A percentile compares a stretch with the other conserved stretches of the same genome.
These are phyloP conservation scores for Myiozetetes cayanensis DNA, from an alignment of 2,113 vertebrate genomes.

Conservation along the genomic window DNA sequence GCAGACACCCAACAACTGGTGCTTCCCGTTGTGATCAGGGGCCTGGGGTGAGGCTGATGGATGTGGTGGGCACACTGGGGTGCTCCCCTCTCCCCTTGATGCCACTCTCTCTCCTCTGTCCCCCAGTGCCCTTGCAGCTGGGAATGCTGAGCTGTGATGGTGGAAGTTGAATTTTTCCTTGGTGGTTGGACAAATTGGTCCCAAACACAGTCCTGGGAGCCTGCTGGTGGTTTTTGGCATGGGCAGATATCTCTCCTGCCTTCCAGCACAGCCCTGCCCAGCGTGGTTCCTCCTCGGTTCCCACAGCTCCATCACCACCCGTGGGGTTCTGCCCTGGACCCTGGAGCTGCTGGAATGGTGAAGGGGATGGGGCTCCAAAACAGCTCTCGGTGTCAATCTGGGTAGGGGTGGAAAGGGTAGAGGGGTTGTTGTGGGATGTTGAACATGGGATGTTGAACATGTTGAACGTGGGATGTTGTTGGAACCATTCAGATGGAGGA, in stretches of 20 bases:
- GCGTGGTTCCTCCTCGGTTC: not conserved
- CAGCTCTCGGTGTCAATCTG: not conserved
- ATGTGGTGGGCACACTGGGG: too few relatives aligned
- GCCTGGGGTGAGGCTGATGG: not conserved
- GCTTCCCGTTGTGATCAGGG: rapidly evolving
- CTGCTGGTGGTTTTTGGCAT: not conserved
- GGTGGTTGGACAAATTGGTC: rapidly evolving
- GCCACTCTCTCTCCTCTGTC: rapidly evolving
- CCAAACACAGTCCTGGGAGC: not conserved
- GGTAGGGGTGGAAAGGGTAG: too few relatives aligned
- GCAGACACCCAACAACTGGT: too few relatives aligned
- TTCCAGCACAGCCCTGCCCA: not conserved
- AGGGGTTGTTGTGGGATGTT: not conserved
- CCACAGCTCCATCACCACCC: not conserved
- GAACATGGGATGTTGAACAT: not conserved
- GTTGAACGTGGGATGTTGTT: too few relatives aligned
- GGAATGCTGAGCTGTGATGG: too few relatives aligned
- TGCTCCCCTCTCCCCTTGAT: not conserved
- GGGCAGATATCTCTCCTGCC: not conserved
- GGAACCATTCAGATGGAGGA: not conserved
- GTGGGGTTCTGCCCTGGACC: not conserved
- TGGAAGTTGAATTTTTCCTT: not conserved
- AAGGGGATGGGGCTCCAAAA: not conserved
- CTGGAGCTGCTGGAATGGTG: not conserved
- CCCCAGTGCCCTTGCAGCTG: not conserved